Conservation (phyloP, 2,797 vertebrate species). For the Centropyge bicolor region DNA sequence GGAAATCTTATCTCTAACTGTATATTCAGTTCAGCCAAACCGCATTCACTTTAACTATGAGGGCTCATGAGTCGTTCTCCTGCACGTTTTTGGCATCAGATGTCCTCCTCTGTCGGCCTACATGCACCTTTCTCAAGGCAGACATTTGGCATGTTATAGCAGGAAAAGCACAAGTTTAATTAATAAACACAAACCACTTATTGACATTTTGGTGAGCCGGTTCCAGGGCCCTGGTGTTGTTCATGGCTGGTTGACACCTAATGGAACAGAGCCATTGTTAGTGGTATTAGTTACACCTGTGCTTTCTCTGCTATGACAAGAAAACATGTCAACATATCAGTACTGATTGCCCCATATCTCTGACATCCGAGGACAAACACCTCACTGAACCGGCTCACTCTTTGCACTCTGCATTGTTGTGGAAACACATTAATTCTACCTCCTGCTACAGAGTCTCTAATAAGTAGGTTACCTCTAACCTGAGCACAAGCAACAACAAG, state of each 20-base stretch:
- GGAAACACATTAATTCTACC: background rate
- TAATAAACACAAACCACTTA: constrained; percentile 2
- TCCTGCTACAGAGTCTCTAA: background rate
- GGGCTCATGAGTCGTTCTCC: background rate
- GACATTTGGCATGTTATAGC: constrained; percentile 6
- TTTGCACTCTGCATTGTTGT: background rate
- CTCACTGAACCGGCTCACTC: background rate
- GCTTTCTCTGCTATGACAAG: constrained; percentile 6
- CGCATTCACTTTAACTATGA: background rate
- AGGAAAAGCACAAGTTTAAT: background rate
- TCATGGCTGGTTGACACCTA: background rate
- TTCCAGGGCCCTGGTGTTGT: background rate
- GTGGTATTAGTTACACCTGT: background rate
- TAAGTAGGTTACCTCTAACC: background rate
- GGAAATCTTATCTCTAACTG: constrained; percentile 3
- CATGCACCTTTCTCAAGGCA: background rate
- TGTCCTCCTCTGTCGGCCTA: background rate
- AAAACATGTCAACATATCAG: constrained; percentile 3
- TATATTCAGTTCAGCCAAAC: background rate
- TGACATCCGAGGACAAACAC: background rate
- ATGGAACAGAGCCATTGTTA: background rate
- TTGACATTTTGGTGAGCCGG: constrained; percentile 2
- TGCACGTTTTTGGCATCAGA: background rate
- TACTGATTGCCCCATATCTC: background rate
- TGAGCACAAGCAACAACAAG: background rate